Conservation (phyloP, 2,113 vertebrate genomes). For the Tichodroma muraria region DNA sequence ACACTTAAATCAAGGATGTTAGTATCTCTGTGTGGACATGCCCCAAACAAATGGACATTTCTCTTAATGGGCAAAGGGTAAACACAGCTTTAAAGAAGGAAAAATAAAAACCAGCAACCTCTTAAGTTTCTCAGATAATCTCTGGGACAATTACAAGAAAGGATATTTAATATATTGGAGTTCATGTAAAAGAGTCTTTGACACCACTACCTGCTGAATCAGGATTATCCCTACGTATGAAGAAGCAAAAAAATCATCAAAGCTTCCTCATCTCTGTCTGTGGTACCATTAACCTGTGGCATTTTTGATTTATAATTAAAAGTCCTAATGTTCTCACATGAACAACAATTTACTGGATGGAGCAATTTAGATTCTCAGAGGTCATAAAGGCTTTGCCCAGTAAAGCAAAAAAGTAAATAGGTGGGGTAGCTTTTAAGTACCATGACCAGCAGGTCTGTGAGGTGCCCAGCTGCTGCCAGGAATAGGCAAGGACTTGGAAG, state of each 20-base stretch:
- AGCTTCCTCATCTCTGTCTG: background rate
- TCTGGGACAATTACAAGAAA: background rate
- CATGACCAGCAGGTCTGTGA: background rate
- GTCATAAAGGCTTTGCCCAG: background rate
- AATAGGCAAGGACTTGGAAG: background rate
- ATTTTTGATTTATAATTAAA: constrained; percentile 31
- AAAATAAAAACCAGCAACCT: background rate
- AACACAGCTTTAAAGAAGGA: background rate
- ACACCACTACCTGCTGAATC: constrained; percentile 1
- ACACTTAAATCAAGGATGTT: background rate
- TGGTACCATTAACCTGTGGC: background rate
- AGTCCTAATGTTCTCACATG: background rate
- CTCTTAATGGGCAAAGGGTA: background rate
- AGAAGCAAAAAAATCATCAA: background rate
- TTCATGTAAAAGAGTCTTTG: background rate
- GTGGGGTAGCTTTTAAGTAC: background rate
- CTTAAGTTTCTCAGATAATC: background rate
- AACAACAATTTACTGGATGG: background rate
- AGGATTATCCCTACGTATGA: background rate
- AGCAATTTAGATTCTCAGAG: background rate
- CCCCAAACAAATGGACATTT: background rate
- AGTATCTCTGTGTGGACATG: background rate
- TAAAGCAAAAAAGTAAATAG: background rate
- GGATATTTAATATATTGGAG: background rate
- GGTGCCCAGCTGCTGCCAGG: background rate